phyloP scores from a whole-genome alignment of 2,888 invertebrate genomes.

The Erebia ligea region DNA sequence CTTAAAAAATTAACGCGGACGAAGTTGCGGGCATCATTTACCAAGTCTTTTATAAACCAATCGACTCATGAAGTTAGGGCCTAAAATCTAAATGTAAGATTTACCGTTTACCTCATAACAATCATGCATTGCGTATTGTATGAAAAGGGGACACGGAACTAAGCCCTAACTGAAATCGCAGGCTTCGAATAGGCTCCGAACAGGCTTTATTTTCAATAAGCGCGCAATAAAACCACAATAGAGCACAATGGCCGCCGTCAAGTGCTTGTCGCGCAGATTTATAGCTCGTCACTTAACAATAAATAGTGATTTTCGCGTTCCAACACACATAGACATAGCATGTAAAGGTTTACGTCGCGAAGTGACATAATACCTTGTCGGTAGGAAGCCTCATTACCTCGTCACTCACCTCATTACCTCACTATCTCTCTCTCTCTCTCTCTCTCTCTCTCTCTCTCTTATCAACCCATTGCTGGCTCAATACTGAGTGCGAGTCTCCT shows the following conservation, averaged over 20 bases:
- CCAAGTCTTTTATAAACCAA: neutral
- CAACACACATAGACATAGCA: slow-evolving; percentile 47
- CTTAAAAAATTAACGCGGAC: too few species aligned
- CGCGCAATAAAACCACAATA: slow-evolving; percentile 53
- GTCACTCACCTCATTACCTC: too few species aligned
- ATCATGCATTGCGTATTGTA: slow-evolving; percentile 14
- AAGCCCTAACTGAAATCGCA: slow-evolving; percentile 15
- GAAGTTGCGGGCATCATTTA: too few species aligned
- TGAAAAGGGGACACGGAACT: slow-evolving; percentile 22
- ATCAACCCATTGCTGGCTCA: too few species aligned
- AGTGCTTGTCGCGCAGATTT: slow-evolving; percentile 67
- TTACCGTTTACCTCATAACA: slow-evolving; percentile 10
- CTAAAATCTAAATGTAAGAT: neutral
- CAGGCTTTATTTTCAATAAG: slow-evolving; percentile 46
- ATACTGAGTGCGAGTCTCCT: too few species aligned
- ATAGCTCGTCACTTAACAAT: slow-evolving; percentile 80
- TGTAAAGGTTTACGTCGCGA: slow-evolving; percentile 15
- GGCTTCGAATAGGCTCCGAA: slow-evolving; percentile 25
- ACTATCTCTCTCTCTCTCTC: too few species aligned
- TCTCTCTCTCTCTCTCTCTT: too few species aligned
- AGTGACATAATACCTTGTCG: too few species aligned
- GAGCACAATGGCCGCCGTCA: slow-evolving; percentile 65
- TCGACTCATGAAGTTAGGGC: neutral
- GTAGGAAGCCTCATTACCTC: too few species aligned
- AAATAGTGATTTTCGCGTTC: slow-evolving; percentile 80